Conservation (phyloP, 2,797 vertebrate species). For the Anguilla obscura region DNA sequence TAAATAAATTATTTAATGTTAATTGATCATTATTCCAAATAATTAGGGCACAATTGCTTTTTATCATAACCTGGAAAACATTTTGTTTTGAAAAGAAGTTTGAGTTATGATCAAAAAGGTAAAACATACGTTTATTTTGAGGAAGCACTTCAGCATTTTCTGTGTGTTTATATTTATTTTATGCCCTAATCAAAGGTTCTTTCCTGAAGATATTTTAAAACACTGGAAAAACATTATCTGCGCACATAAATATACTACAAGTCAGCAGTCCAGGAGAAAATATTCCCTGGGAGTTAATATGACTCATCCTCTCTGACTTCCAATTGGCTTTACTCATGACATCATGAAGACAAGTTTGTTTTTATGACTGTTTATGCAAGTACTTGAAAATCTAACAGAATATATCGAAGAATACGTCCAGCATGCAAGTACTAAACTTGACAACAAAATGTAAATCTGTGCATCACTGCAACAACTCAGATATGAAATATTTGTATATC, state of each 20-base stretch:
- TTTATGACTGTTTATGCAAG: neutral
- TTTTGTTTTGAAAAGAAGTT: neutral
- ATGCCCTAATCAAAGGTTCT: neutral
- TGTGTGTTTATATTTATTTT: neutral
- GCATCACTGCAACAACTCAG: neutral
- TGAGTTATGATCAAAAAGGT: neutral
- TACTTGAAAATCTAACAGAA: neutral
- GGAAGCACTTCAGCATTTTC: conserved; percentile 4
- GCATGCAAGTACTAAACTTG: conserved; percentile 4
- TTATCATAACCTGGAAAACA: neutral
- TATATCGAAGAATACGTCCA: neutral
- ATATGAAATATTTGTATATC: conserved; percentile 4
- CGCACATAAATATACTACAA: neutral
- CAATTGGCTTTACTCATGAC: neutral
- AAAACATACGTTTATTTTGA: neutral
- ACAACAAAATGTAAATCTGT: neutral
- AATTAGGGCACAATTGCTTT: conserved; percentile 28
- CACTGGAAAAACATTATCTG: neutral
- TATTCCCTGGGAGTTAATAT: conserved; percentile 1
- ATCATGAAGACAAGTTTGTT: neutral
- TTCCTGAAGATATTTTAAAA: neutral
- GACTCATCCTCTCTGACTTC: neutral
- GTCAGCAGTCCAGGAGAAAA: neutral
- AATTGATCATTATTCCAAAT: neutral
- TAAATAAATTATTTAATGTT: neutral